Base-by-base conservation (phyloP, 2,888 invertebrate species). In the Xylocampa areola region DNA sequence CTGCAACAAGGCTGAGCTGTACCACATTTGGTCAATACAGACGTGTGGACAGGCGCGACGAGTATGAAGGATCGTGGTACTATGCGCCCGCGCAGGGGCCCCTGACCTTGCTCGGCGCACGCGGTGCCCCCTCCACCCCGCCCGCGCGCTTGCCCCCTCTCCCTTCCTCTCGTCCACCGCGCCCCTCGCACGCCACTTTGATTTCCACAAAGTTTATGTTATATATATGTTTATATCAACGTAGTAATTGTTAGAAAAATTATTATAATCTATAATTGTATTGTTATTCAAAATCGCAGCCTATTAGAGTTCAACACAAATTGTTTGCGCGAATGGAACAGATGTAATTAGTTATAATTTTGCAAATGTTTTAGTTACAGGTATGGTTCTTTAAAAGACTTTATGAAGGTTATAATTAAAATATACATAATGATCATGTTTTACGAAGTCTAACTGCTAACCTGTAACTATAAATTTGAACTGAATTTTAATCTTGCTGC, bases 21-120 rank as follows among this genome's bases (percentile, higher is more conserved):
- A 43, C 65, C 60, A 67, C 66, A 78, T 79, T 84, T 81, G 84
- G 84, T 84, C 80, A 82, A 78, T 77, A 79, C 70, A 75, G 67
- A 64, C 63, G 70, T 54, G 73, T 75, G 70, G 68, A 75, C 76
- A 71, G 72, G 71, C 76, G 64, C 76, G 67, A 54, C 45, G 47
- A 55, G 60, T 71, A 73, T 64, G 73, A 76, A 79, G 79, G 82
- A 75, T 72, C 73, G 73, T 68, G 69, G 73, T 73, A 73, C 65
- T 76, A 70, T 80, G 84, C 81, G 85, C 82, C 80, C 82, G 84
- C 80, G 79, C 73, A 69, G 81, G 89, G 90, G 89, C 90, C 91
- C 87, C 90, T 89, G 90, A 88, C 90, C 90, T 90, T 90, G 90
- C 76, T 77, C 72, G 59, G 77, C 79, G 79, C 84, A 80, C 84